Percentiles rank a stretch among this genome's conserved stretches.
These are phyloP conservation scores for Onychostruthus taczanowskii DNA, from an alignment of 2,113 vertebrate species.

Conservation along the genomic window DNA sequence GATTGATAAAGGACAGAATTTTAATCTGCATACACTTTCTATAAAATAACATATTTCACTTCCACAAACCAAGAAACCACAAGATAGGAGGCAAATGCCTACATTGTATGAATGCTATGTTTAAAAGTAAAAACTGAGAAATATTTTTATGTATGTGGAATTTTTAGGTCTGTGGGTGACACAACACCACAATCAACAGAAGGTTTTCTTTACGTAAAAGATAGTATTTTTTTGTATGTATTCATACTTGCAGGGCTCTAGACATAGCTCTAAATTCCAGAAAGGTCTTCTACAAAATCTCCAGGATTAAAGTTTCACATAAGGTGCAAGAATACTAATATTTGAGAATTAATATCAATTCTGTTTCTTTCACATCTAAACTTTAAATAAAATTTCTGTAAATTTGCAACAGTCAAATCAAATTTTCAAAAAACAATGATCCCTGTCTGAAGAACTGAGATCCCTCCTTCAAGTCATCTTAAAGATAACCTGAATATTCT, in stretches of 20 bases:
- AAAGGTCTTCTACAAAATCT: neutral
- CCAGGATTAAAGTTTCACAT: neutral
- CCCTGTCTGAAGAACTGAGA: neutral
- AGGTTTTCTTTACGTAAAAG: neutral
- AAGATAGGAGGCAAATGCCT: neutral
- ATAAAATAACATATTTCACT: neutral
- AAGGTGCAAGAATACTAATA: neutral
- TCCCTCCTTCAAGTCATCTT: neutral
- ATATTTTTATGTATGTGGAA: neutral
- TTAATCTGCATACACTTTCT: neutral
- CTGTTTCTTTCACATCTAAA: neutral
- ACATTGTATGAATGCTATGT: neutral
- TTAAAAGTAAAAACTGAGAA: neutral
- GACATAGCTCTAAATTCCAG: neutral
- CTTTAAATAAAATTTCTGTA: neutral
- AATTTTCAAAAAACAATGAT: neutral
- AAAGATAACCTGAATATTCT: neutral
- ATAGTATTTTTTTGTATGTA: neutral
- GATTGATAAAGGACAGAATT: neutral
- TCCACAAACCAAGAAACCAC: neutral
- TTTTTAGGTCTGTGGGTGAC: neutral
- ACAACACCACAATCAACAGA: neutral
- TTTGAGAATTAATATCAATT: neutral
- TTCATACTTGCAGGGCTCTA: neutral
- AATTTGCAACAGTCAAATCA: neutral